Evolutionary conservation across 2,797 vertebrate species (phyloP).

Genomic region (Halcyon smyrnensis): DNA sequence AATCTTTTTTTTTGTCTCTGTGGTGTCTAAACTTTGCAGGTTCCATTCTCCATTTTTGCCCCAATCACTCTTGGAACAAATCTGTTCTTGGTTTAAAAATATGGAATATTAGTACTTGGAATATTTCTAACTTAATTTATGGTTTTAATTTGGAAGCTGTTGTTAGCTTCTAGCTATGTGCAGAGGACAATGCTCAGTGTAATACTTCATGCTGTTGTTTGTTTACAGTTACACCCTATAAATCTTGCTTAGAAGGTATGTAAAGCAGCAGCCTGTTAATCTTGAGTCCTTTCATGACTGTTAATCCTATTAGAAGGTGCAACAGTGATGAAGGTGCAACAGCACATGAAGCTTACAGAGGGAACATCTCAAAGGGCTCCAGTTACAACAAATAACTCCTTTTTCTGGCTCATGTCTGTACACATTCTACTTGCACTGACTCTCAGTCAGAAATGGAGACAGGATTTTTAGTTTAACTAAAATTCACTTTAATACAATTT

Average conservation of each 20-base stretch:
- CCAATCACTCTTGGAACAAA: neutral
- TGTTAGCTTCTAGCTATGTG: neutral
- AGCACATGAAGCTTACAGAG: neutral
- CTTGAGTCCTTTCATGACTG: rapidly evolving
- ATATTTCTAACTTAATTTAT: neutral
- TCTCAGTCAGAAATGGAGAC: neutral
- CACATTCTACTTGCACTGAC: neutral
- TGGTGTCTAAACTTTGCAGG: neutral
- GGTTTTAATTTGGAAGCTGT: neutral
- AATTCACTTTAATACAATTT: neutral
- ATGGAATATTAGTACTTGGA: neutral
- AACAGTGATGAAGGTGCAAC: neutral
- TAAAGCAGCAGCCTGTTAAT: slow-evolving; percentile 34
- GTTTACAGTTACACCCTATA: slow-evolving; percentile 5
- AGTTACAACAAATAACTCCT: neutral
- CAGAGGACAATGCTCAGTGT: neutral
- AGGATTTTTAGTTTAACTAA: neutral
- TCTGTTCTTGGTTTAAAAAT: neutral
- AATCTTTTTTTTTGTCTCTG: neutral
- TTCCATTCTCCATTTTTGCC: neutral
- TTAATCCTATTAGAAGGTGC: slow-evolving; percentile 40
- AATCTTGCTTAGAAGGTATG: neutral
- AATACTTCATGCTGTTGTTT: neutral
- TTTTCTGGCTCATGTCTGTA: neutral
- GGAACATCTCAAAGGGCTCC: neutral